Percentiles rank a stretch among this genome's conserved stretches.
These are phyloP conservation scores for Melangyna quadrimaculata DNA, from an alignment of 2,888 invertebrate species.

Conservation along the genomic window DNA sequence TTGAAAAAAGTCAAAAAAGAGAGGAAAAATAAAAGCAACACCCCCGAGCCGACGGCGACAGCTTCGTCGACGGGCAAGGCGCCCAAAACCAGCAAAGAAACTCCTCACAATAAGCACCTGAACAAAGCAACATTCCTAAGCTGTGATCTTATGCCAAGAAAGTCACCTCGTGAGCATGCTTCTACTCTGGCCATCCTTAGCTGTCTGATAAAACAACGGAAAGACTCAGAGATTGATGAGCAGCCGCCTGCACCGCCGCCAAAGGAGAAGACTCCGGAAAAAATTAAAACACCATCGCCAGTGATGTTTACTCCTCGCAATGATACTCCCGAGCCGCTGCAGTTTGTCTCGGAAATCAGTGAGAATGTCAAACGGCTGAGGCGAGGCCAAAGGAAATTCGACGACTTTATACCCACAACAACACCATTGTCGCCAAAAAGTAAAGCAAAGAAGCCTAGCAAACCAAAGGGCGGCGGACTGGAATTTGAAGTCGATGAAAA, in stretches of 20 bases:
- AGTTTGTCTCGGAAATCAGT: slow-evolving; percentile 80
- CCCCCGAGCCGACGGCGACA: slow-evolving; percentile 73
- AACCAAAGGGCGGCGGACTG: slow-evolving; percentile 75
- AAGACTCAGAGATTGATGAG: slow-evolving; percentile 78
- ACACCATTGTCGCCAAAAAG: slow-evolving; percentile 7
- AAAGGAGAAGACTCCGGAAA: slow-evolving; percentile 42
- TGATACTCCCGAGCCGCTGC: slow-evolving; percentile 72
- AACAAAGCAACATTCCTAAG: slow-evolving; percentile 75
- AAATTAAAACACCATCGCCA: slow-evolving; percentile 41
- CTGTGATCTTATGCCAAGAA: slow-evolving; percentile 84
- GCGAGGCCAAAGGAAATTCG: slow-evolving; percentile 79
- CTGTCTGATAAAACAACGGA: slow-evolving; percentile 83
- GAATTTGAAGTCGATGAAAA: slow-evolving; percentile 77
- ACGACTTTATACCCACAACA: slow-evolving; percentile 73
- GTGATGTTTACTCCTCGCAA: slow-evolving; percentile 68
- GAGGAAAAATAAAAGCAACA: slow-evolving; percentile 72
- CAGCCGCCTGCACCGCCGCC: slow-evolving; percentile 69
- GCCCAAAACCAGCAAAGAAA: neutral
- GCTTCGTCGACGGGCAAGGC: slow-evolving; percentile 52
- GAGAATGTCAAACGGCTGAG: slow-evolving; percentile 80
- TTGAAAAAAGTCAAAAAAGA: slow-evolving; percentile 52
- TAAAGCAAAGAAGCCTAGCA: slow-evolving; percentile 29
- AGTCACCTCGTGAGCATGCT: slow-evolving; percentile 93
- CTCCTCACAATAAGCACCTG: slow-evolving; percentile 76
- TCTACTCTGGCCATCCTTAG: slow-evolving; percentile 92